Evolutionary conservation across 2,113 vertebrate genomes (phyloP), one percentile per base, ranked within the genome.

Genomic region (Pontoporia blainvillei): DNA sequence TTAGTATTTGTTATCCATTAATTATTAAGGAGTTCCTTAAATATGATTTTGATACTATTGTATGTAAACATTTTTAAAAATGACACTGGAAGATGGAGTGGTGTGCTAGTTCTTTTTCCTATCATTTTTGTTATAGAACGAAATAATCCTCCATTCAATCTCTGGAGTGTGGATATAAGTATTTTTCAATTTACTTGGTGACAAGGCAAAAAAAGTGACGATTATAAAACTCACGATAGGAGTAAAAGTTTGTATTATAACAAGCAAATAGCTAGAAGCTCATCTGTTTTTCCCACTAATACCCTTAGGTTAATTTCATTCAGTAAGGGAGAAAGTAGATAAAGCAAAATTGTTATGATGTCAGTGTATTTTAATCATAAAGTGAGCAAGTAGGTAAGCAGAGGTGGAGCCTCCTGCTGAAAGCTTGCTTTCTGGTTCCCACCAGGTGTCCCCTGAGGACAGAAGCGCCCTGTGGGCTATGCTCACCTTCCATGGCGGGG

Each of bases 401-500:
- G 5, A 44, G 59, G 34, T 21, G 6, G 15, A 86, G 41, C 31
- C 34, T 87, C 71, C 6, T 69, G 95, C 57, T 97, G 1, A 97
- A 79, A 94, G 31, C 15, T 61, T 72, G 84, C 6, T 75, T 95
- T 97, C 92, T 62, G 0, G 39, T 62, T 95, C 62, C 75, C 72
- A 49, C 62, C 93, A 99, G 99, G 99, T 99, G 97, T 99, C 99
- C 0, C 97, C 99, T 66, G 99, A 99, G 66, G 99, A 99, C 97
- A 99, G 99, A 87, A 99, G 97, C 66, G 89, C 99, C 3, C 98
- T 99, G 78, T 99, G 99, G 99, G 99, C 99, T n/a, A 98, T 99
- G 98, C 96, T 99, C 52, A 99, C 99, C 8, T 99, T 99, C 98
- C 99, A 99, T 93, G 99, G 99, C 75, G 99, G 99, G 9, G 99